A percentile compares a stretch with the other conserved stretches of the same genome.
phyloP scores from a whole-genome alignment of 1,140 invertebrate genomes.

The Drosophila ficusphila region DNA sequence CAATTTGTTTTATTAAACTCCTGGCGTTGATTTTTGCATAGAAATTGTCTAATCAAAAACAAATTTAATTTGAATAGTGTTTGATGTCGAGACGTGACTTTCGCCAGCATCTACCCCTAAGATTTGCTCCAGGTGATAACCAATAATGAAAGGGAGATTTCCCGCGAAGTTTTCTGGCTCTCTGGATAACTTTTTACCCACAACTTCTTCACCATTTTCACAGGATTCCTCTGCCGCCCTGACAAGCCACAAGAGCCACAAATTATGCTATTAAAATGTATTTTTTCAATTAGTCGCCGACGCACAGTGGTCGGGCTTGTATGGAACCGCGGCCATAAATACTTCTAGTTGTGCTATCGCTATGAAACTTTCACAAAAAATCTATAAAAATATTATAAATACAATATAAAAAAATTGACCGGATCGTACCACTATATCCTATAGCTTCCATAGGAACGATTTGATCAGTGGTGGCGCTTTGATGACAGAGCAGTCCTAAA shows the following conservation, averaged over 20 bases:
- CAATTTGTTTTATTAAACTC: slow-evolving; percentile 54
- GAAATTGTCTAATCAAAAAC: slow-evolving; percentile 54
- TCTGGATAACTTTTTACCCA: neutral
- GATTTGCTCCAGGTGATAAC: slow-evolving; percentile 38
- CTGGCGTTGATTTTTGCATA: slow-evolving; percentile 44
- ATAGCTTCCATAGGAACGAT: too few relatives aligned
- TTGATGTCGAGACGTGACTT: slow-evolving; percentile 47
- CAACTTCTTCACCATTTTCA: neutral
- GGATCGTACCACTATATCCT: too few relatives aligned
- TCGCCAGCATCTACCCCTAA: slow-evolving; percentile 9
- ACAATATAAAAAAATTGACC: too few relatives aligned
- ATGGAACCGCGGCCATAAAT: too few relatives aligned
- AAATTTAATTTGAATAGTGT: slow-evolving; percentile 54
- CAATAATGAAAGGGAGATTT: slow-evolving; percentile 22
- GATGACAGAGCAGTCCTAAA: too few relatives aligned
- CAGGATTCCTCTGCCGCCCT: neutral
- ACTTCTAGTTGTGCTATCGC: too few relatives aligned
- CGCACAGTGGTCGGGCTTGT: too few relatives aligned
- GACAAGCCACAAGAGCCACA: neutral
- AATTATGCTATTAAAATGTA: slow-evolving; percentile 47
- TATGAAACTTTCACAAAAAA: too few relatives aligned
- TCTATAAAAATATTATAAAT: too few relatives aligned
- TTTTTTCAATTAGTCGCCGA: slow-evolving; percentile 43
- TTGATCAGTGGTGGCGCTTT: too few relatives aligned
- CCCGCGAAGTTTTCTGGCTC: neutral